Percentiles rank a stretch among this genome's conserved stretches.
phyloP scores from a whole-genome alignment of 2,113 vertebrate species.

The Sitta europaea region DNA sequence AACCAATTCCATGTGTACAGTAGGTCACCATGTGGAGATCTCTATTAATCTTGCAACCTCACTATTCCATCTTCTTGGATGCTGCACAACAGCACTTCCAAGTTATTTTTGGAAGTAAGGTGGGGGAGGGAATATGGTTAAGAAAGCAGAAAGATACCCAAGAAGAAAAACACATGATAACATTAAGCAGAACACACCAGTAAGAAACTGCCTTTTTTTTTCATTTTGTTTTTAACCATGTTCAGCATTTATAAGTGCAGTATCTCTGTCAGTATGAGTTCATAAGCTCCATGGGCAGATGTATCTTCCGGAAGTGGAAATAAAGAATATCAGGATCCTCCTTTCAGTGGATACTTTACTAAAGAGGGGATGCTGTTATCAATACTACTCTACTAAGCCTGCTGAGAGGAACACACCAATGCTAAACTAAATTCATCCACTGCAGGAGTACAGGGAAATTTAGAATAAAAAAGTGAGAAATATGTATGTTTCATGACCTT shows the following conservation, averaged over 20 bases:
- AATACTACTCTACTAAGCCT: background rate
- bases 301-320: background rate
- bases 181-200: background rate
- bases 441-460: background rate
- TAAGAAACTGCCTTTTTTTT: background rate
- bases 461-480: background rate
- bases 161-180: background rate
- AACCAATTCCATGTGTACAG: background rate
- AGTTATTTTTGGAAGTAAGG: slow-evolving; percentile 35
- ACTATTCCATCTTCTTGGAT: background rate
- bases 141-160: slow-evolving; percentile 1
- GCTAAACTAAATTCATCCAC: background rate
- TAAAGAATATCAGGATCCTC: background rate
- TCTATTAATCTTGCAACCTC: slow-evolving; percentile 31
- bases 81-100: slow-evolving; percentile 16
- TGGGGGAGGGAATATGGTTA: slow-evolving; percentile 31
- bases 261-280: background rate
- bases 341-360: background rate
- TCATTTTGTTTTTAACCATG: background rate
- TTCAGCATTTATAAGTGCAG: background rate
- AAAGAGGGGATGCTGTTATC: background rate
- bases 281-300: background rate
- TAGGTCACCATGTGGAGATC: slow-evolving; percentile 41
- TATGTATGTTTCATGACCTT: background rate
- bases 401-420: background rate